phyloP scores from a whole-genome alignment of 2,797 vertebrate species.

The Rhinogobio ventralis region DNA sequence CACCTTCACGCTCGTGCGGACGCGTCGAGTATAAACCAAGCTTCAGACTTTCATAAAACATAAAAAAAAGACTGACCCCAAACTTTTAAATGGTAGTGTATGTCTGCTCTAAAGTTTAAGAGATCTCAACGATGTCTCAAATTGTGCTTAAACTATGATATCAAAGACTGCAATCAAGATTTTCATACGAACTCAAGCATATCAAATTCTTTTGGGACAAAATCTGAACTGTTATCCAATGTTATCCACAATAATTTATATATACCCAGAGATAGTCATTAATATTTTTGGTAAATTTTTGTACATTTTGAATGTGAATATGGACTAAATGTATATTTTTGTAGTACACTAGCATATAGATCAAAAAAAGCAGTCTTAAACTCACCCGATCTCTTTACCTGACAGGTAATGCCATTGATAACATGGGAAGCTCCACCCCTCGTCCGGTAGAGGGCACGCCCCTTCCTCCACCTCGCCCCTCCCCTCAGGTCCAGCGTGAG shows the following conservation, averaged over 20 bases:
- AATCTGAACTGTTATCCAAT: not conserved
- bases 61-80: not conserved
- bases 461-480: conserved; percentile 72
- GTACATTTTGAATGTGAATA: not conserved
- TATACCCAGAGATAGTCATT: not conserved
- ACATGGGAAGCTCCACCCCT: conserved; percentile 73
- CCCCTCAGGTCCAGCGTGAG: conserved; percentile 73
- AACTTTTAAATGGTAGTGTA: not conserved
- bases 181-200: not conserved
- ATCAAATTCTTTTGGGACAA: not conserved
- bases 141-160: not conserved
- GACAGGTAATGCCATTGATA: conserved; percentile 78
- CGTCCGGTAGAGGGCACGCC: conserved; percentile 72
- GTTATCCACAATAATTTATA: not conserved
- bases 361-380: not conserved
- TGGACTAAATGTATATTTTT: not conserved
- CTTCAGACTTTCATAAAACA: no score
- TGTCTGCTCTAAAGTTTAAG: not conserved
- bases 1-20: no score
- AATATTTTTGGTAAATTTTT: not conserved
- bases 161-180: no score
- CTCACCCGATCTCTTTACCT: conserved; percentile 26
- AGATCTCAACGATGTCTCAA: not conserved
- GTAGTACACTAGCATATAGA: not conserved
- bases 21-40: no score